phyloP scores from a whole-genome alignment of 2,113 vertebrate genomes.

The Trogon surrucura region DNA sequence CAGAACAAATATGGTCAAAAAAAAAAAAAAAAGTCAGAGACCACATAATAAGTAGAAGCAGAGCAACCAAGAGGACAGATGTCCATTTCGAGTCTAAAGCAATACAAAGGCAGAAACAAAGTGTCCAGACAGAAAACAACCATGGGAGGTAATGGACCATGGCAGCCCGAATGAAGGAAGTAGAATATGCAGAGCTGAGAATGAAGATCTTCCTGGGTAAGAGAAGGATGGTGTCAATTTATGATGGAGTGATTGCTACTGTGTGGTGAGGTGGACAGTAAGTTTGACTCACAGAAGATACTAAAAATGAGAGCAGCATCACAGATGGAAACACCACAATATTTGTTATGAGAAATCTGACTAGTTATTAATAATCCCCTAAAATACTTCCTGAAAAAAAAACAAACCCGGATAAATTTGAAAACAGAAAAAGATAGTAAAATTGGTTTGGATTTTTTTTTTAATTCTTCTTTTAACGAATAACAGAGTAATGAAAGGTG shows the following conservation, averaged over 20 bases:
- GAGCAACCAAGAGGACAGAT: neutral
- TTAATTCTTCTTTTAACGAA: neutral
- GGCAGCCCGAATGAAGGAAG: neutral
- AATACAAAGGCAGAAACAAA: neutral
- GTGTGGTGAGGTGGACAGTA: neutral
- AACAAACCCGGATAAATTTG: neutral
- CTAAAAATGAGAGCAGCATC: neutral
- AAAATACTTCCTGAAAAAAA: neutral
- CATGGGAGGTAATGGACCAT: neutral
- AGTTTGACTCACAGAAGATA: neutral
- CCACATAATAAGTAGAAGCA: neutral
- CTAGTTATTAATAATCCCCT: neutral
- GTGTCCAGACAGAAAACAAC: neutral
- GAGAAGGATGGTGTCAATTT: neutral
- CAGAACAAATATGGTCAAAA: neutral
- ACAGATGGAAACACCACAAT: neutral
- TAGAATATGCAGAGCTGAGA: neutral
- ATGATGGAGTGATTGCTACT: neutral
- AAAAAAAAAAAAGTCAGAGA: neutral
- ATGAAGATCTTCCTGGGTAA: neutral
- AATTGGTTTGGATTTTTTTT: fast-evolving
- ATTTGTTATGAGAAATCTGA: neutral
- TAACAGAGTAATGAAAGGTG: neutral
- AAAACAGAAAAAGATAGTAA: neutral
- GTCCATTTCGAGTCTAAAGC: neutral